A percentile compares a stretch with the other conserved stretches of the same genome.
Evolutionary conservation across 2,888 invertebrate species (phyloP).

Genomic region (Philereme transversata): DNA sequence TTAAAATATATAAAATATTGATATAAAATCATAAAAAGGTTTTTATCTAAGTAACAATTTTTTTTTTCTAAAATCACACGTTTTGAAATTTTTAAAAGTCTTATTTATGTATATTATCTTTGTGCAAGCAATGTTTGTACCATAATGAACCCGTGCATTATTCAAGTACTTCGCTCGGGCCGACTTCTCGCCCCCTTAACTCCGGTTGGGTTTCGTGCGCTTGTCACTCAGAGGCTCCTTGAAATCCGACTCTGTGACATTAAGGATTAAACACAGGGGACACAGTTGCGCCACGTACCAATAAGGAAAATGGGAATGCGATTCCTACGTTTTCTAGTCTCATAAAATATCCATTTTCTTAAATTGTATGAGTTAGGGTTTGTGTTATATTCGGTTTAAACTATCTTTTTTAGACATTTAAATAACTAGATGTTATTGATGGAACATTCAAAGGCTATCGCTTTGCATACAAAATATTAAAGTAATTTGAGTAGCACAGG

Average conservation of each 20-base stretch:
- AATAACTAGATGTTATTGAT: not conserved
- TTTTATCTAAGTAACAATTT: too few species aligned
- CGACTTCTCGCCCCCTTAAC: slow-evolving; percentile 3
- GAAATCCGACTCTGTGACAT: slow-evolving; percentile 6
- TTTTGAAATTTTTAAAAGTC: too few species aligned
- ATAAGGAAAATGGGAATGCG: slow-evolving; percentile 5
- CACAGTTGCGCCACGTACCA: slow-evolving; percentile 4
- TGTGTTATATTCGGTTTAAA: not conserved
- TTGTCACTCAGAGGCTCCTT: slow-evolving; percentile 1
- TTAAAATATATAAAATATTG: too few species aligned
- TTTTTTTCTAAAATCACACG: too few species aligned
- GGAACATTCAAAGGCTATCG: not conserved
- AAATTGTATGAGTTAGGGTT: slow-evolving; percentile 1
- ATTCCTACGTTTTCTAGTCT: not conserved
- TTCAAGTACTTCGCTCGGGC: slow-evolving; percentile 7
- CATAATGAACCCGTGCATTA: slow-evolving; percentile 17
- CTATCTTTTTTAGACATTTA: not conserved
- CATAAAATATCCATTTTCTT: slow-evolving; percentile 1
- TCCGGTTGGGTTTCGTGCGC: slow-evolving; percentile 1
- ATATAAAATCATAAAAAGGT: too few species aligned
- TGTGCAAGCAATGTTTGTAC: slow-evolving; percentile 8
- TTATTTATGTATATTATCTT: not conserved
- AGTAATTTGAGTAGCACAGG: slow-evolving; percentile 5
- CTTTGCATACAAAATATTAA: not conserved
- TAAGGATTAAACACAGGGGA: not conserved